Evolutionary conservation across 1,140 invertebrate genomes (phyloP), one percentile per base, ranked within the genome.

Genomic region (Dryas iulia): DNA sequence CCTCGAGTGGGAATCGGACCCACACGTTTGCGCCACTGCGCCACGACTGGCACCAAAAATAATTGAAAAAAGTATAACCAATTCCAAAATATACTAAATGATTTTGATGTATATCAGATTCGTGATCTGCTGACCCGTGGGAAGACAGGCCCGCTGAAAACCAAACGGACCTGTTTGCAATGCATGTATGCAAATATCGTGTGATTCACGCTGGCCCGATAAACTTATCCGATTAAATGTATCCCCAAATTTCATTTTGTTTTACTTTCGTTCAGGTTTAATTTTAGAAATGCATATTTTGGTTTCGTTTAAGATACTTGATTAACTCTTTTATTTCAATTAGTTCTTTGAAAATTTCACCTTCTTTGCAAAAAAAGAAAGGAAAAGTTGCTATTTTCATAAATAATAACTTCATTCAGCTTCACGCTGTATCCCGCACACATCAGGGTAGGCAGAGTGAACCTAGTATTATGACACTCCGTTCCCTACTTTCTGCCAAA

Each of bases 81-180:
- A 47, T 47, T 21, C 14, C 21, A 47, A 47, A 47, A 47, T 47
- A 56, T 59, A 35, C 61, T 57, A 56, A 60, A 62, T n/a, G 30
- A 26, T 35, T 33, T 62, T 56, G 59, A 69, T 69, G 39, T 69
- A 18, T 47, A 69, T 69, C 52, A 57, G 31, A 57, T 52, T 59
- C 59, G 58, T 60, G 54, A 56, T 59, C 56, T 52, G 39, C 39
- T 47, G 54, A 24, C 72, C 69, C 82, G 84, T 87, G 84, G 80
- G 84, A 87, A 87, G 57, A 59, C 61, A 33, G 66, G 62, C 28
- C 58, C 53, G 58, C 58, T 78, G 69, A 57, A 72, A 73, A 84
- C 74, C 59, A 47, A 83, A 71, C 81, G 59, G 77, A 85, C 84
- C 82, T 72, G 84, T 87, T 87, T 74, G 78, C 82, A 70, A 65